phyloP scores from a whole-genome alignment of 2,888 invertebrate species.

The Abrostola tripartita region DNA sequence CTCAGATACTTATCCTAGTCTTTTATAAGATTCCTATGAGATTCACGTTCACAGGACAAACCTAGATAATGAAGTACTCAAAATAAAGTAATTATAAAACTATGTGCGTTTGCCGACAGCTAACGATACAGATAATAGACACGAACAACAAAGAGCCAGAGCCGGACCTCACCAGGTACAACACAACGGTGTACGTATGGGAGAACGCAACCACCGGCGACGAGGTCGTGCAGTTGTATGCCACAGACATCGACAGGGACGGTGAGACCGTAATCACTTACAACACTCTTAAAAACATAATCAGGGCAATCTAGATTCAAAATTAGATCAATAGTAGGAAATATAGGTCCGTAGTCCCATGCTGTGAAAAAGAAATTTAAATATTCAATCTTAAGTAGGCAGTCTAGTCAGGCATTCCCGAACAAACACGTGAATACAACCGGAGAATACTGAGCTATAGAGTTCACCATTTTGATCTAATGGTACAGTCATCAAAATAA shows the following conservation, averaged over 20 bases:
- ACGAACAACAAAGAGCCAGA: slow-evolving; percentile 88
- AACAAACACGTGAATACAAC: not conserved
- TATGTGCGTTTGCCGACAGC: slow-evolving; percentile 68
- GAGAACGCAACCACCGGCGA: slow-evolving; percentile 84
- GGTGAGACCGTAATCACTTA: no score
- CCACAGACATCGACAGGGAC: slow-evolving; percentile 88
- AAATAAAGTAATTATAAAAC: not conserved
- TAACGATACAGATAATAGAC: slow-evolving; percentile 88
- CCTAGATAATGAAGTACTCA: no score
- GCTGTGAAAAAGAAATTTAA: no score
- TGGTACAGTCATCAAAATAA: no score
- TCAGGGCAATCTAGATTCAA: not conserved
- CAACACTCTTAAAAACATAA: no score
- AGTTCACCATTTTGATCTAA: not conserved
- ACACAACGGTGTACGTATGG: slow-evolving; percentile 73
- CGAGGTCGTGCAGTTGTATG: slow-evolving; percentile 74
- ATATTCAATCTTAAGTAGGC: no score
- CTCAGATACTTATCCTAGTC: no score
- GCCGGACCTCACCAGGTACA: slow-evolving; percentile 71
- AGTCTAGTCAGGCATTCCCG: no score
- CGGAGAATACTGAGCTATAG: not conserved
- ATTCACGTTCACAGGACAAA: no score
- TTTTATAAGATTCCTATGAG: no score
- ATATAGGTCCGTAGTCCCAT: no score
- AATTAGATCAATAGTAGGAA: not conserved